Conservation (phyloP, 2,888 invertebrate genomes). For the Drymonia ruficornis region DNA sequence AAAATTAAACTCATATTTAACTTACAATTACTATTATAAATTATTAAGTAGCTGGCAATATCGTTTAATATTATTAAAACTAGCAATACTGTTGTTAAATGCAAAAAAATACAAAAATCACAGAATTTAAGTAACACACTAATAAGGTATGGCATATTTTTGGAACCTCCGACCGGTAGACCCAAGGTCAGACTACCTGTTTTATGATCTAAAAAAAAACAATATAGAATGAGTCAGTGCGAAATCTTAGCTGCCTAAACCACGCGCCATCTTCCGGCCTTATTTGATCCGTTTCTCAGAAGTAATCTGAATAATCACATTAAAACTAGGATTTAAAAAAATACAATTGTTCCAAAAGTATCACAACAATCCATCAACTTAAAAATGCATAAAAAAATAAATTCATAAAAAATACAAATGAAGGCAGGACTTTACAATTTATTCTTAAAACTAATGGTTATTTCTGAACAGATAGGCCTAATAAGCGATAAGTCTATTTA, state of each 20-base stretch:
- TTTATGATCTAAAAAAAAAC: slow-evolving; percentile 36
- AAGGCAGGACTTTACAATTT: slow-evolving; percentile 29
- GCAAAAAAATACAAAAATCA: slow-evolving; percentile 59
- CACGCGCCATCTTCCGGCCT: slow-evolving; percentile 16
- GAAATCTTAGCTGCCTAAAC: slow-evolving; percentile 34
- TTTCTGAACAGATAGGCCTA: slow-evolving; percentile 24
- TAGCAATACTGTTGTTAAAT: slow-evolving; percentile 62
- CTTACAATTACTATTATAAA: slow-evolving; percentile 48
- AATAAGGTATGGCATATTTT: slow-evolving; percentile 35
- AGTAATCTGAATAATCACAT: not conserved
- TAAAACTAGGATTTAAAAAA: not conserved
- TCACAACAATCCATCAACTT: not conserved
- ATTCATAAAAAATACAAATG: slow-evolving; percentile 13
- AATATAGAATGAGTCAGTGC: slow-evolving; percentile 39
- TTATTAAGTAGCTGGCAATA: slow-evolving; percentile 66
- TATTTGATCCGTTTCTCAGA: not conserved
- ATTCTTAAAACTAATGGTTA: slow-evolving; percentile 35
- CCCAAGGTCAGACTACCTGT: slow-evolving; percentile 62
- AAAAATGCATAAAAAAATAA: not conserved
- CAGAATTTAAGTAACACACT: slow-evolving; percentile 60
- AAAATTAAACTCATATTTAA: slow-evolving; percentile 51
- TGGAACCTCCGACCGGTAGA: slow-evolving; percentile 52
- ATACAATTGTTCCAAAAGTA: not conserved
- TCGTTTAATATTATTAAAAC: slow-evolving; percentile 44
- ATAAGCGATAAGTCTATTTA: slow-evolving; percentile 29